Conservation (phyloP, 2,113 vertebrate genomes). For the Onychostoma macrolepis region DNA sequence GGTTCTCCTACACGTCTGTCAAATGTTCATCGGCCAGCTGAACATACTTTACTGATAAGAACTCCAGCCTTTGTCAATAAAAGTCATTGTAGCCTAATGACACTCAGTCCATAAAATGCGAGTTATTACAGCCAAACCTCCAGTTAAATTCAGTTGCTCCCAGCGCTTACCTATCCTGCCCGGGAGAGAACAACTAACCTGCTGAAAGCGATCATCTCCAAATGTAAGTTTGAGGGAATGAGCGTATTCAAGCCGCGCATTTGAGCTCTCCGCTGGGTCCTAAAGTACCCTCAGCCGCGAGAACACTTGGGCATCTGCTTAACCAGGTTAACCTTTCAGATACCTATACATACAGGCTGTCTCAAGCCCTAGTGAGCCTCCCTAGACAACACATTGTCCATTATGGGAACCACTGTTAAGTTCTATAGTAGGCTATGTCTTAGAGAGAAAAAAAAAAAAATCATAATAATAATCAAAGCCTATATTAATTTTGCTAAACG, state of each 20-base stretch:
- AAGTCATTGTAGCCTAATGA: background rate
- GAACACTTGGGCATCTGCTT: background rate
- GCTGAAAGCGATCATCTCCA: conserved; percentile 73
- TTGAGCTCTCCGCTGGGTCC: conserved; percentile 85
- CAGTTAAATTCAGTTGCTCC: background rate
- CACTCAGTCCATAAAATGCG: background rate
- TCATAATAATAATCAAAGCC: too few relatives aligned
- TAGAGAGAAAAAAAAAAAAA: background rate
- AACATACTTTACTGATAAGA: conserved; percentile 11
- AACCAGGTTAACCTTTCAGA: background rate
- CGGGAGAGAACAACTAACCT: conserved; percentile 62
- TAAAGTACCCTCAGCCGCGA: conserved; percentile 70
- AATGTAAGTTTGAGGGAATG: conserved; percentile 76
- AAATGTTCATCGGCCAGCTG: conserved; percentile 16
- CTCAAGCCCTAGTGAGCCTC: background rate
- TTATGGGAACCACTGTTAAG: background rate
- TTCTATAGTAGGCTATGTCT: background rate
- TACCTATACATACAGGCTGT: background rate
- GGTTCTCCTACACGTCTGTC: conserved; percentile 19
- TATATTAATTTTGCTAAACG: background rate
- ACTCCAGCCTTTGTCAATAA: conserved; percentile 6
- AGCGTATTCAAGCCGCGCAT: conserved; percentile 75
- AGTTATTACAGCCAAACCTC: background rate
- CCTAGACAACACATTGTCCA: background rate
- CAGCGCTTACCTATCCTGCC: background rate